These are phyloP conservation scores for Lutraria rhynchaena DNA, from an alignment of 1,140 invertebrate genomes.

Conservation along the genomic window DNA sequence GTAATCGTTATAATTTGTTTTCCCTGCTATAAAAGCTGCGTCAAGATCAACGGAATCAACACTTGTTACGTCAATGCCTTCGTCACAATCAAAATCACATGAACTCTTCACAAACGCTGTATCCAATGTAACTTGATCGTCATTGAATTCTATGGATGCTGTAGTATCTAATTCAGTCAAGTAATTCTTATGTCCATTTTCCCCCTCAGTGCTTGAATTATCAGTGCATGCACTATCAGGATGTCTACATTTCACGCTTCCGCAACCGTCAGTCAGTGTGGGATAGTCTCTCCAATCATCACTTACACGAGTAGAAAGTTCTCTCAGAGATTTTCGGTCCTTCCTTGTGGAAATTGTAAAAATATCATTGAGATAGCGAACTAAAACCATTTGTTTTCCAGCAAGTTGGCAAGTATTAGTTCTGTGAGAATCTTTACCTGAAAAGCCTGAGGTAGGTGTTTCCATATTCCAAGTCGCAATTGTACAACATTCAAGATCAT, in stretches of 20 bases:
- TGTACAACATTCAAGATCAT: no score
- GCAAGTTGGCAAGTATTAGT: background rate
- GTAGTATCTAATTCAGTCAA: no score
- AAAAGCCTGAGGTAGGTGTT: no score
- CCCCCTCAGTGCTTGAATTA: no score
- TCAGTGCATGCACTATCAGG: no score
- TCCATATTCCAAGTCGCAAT: no score
- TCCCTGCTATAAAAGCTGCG: slow-evolving; percentile 14
- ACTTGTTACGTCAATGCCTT: slow-evolving; percentile 50
- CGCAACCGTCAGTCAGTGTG: no score
- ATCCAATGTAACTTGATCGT: background rate
- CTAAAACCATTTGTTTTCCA: background rate
- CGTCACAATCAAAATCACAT: slow-evolving; percentile 35
- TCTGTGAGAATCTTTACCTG: background rate
- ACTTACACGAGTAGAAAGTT: no score
- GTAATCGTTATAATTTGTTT: no score
- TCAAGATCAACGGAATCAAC: slow-evolving; percentile 21
- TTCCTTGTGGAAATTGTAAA: background rate
- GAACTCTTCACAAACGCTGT: slow-evolving; percentile 26
- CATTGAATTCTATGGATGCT: no score
- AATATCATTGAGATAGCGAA: background rate
- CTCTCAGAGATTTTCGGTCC: background rate
- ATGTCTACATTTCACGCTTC: no score
- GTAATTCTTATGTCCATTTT: no score
- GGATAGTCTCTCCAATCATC: background rate